These are phyloP conservation scores for Pseudanteris insignis DNA, from an alignment of 2,888 invertebrate genomes.

Conservation along the genomic window DNA sequence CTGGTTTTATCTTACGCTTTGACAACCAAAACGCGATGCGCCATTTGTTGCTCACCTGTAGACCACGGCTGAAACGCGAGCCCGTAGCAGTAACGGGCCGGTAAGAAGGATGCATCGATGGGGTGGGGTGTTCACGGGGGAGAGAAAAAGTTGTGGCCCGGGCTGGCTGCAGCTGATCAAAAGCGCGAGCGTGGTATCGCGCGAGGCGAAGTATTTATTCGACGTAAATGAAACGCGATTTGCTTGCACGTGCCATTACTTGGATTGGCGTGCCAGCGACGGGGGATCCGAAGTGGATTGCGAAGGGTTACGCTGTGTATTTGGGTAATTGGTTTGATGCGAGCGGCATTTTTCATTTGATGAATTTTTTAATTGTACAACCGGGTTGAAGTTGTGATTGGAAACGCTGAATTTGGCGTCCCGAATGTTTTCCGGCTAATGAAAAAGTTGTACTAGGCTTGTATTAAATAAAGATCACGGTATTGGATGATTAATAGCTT, in stretches of 20 bases:
- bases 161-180: too few relatives aligned
- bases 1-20: constrained; percentile 23
- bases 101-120: too few relatives aligned
- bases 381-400: constrained; percentile 14
- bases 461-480: constrained; percentile 6
- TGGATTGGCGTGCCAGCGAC: constrained; percentile 5
- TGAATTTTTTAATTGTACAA: constrained; percentile 20
- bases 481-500: constrained; percentile 9
- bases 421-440: constrained; percentile 3
- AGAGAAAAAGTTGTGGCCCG: too few relatives aligned
- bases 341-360: constrained; percentile 17
- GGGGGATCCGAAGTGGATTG: too few relatives aligned
- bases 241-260: constrained; percentile 20
- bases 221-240: constrained; percentile 15
- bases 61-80: not conserved
- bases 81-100: not conserved
- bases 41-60: constrained; percentile 6
- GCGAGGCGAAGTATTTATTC: constrained; percentile 18
- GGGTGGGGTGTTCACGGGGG: too few relatives aligned
- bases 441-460: constrained; percentile 9
- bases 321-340: constrained; percentile 25
- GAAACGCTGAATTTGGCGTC: not conserved
- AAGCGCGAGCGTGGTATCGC: not conserved
- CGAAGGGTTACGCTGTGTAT: constrained; percentile 4
- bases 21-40: too few relatives aligned